phyloP scores from a whole-genome alignment of 2,797 vertebrate genomes.

The Falco rusticolus region DNA sequence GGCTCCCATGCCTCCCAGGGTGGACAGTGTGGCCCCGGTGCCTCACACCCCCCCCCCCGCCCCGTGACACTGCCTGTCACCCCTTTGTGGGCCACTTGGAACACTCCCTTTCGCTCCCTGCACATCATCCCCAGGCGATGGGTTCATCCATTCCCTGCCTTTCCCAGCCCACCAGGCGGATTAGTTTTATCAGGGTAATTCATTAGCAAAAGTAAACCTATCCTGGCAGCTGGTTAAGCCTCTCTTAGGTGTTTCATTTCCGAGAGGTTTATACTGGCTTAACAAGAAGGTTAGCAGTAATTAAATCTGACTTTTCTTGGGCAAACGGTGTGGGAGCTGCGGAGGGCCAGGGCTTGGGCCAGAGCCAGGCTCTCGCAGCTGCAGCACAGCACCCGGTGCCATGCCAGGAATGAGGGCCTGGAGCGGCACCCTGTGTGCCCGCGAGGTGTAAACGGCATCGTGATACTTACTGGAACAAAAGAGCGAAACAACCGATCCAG shows the following conservation, averaged over 20 bases:
- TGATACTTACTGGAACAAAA: constrained; percentile 84
- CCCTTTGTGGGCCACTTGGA: not conserved
- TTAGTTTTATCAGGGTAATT: not conserved
- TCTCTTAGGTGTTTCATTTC: not conserved
- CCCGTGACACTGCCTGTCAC: accelerated
- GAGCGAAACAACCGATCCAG: constrained; percentile 80
- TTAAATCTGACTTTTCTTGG: not conserved
- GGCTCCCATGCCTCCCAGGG: accelerated
- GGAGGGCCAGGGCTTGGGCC: not conserved
- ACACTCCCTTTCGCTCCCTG: not conserved
- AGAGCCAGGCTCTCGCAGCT: accelerated
- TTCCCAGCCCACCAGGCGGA: not conserved
- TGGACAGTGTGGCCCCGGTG: accelerated
- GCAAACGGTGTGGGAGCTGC: accelerated
- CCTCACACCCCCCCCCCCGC: not conserved
- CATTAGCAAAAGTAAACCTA: not conserved
- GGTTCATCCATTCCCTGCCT: not conserved
- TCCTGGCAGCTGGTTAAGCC: not conserved
- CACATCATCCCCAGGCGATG: not conserved
- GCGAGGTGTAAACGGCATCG: accelerated
- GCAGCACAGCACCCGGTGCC: accelerated
- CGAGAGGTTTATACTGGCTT: not conserved
- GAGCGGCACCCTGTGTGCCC: accelerated
- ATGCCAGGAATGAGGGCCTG: not conserved
- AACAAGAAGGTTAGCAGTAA: not conserved